Evolutionary conservation across 2,888 invertebrate species (phyloP).

Genomic region (Lamproptera curius): DNA sequence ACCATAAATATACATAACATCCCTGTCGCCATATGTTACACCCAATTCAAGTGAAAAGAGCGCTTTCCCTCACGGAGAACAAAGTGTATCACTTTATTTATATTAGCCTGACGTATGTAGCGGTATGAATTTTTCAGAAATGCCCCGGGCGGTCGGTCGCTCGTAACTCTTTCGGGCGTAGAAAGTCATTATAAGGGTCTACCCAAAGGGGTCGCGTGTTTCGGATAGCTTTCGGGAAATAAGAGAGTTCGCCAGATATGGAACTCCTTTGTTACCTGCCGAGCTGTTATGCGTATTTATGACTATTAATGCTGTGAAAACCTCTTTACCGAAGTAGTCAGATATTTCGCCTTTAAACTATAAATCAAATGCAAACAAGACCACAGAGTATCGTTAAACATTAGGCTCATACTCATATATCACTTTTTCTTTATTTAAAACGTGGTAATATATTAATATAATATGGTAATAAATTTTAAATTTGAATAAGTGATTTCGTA

Average conservation of each 20-base stretch:
- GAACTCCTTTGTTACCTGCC: neutral
- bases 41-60: neutral
- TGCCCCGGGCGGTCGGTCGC: conserved; percentile 1
- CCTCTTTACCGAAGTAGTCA: no score
- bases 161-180: conserved; percentile 11
- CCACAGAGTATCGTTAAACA: no score
- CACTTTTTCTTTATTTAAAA: no score
- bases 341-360: no score
- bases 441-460: no score
- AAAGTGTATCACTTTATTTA: neutral
- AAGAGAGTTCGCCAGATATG: conserved; percentile 6
- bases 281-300: no score
- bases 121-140: conserved; percentile 3
- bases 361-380: no score
- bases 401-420: no score
- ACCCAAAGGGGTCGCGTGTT: conserved; percentile 17
- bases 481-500: no score
- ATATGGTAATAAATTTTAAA: no score
- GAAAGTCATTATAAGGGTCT: conserved; percentile 18
- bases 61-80: neutral
- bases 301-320: no score
- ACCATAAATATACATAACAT: no score
- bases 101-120: neutral
- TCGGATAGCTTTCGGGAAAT: conserved; percentile 19
- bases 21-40: neutral